Evolutionary conservation across 2,113 vertebrate genomes (phyloP).

Genomic region (Procapra przewalskii): DNA sequence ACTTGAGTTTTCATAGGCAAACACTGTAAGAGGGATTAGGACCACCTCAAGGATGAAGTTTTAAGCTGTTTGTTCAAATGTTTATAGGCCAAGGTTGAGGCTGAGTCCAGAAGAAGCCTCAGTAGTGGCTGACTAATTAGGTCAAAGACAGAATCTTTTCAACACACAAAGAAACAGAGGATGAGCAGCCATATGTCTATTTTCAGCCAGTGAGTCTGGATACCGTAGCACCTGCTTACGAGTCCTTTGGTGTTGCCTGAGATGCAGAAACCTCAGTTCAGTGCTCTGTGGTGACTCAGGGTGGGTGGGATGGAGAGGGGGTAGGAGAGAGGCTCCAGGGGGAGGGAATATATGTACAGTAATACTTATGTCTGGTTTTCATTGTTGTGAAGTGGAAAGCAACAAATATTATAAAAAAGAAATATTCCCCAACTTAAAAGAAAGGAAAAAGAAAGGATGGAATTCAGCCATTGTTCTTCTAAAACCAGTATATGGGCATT

Average conservation of each 20-base stretch:
- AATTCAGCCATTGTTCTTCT: neutral
- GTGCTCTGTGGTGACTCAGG: neutral
- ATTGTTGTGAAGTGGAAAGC: neutral
- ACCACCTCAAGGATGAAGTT: neutral
- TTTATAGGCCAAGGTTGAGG: neutral
- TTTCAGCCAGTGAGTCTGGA: neutral
- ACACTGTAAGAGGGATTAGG: neutral
- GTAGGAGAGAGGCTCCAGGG: neutral
- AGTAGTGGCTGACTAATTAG: neutral
- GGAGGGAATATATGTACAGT: neutral
- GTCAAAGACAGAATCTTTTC: neutral
- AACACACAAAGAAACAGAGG: neutral
- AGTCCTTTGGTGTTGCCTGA: slow-evolving; percentile 50
- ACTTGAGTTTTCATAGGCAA: neutral
- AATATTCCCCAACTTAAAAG: neutral
- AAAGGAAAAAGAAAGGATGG: neutral
- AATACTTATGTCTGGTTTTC: neutral
- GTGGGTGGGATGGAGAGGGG: neutral
- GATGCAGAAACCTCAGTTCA: neutral
- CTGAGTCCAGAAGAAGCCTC: neutral
- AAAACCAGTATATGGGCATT: neutral
- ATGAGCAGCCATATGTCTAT: neutral
- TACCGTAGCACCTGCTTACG: neutral
- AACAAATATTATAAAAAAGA: neutral
- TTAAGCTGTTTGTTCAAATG: neutral